phyloP scores from a whole-genome alignment of 2,113 vertebrate genomes.

The Scalopus aquaticus region DNA sequence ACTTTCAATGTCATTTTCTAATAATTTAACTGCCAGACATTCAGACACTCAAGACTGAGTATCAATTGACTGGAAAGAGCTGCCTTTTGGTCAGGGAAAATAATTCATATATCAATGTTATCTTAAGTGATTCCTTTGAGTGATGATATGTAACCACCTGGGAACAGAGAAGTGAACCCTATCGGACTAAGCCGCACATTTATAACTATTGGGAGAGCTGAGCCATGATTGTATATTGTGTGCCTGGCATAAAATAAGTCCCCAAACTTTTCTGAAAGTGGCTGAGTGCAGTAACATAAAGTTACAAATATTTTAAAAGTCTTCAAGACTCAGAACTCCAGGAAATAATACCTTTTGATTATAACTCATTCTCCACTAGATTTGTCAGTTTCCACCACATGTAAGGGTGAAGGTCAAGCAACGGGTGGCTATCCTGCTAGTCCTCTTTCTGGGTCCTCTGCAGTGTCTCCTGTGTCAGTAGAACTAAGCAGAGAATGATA shows the following conservation, averaged over 20 bases:
- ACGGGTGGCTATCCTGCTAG: accelerated
- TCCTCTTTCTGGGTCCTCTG: neutral
- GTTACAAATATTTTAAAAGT: neutral
- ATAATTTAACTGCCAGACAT: conserved; percentile 72
- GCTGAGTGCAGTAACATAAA: neutral
- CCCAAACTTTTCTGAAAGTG: conserved; percentile 59
- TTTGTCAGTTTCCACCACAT: neutral
- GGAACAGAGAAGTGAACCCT: conserved; percentile 75
- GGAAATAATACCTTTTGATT: neutral
- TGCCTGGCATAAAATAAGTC: conserved; percentile 52
- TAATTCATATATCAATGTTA: conserved; percentile 80
- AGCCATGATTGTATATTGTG: conserved; percentile 23
- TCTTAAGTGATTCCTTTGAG: conserved; percentile 76
- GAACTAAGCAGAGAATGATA: neutral
- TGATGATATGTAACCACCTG: conserved; percentile 74
- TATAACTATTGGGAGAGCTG: conserved; percentile 55
- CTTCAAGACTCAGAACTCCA: neutral
- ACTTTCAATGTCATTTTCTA: conserved; percentile 73
- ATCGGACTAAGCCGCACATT: conserved; percentile 7
- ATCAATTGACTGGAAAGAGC: conserved; percentile 77
- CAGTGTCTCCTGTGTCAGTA: neutral
- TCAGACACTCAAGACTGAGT: conserved; percentile 76
- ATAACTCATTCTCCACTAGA: neutral
- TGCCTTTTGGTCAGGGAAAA: conserved; percentile 70
- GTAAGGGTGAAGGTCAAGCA: neutral